These are phyloP conservation scores for Crypturellus tataupa DNA, from an alignment of 2,797 vertebrate species.

Conservation along the genomic window DNA sequence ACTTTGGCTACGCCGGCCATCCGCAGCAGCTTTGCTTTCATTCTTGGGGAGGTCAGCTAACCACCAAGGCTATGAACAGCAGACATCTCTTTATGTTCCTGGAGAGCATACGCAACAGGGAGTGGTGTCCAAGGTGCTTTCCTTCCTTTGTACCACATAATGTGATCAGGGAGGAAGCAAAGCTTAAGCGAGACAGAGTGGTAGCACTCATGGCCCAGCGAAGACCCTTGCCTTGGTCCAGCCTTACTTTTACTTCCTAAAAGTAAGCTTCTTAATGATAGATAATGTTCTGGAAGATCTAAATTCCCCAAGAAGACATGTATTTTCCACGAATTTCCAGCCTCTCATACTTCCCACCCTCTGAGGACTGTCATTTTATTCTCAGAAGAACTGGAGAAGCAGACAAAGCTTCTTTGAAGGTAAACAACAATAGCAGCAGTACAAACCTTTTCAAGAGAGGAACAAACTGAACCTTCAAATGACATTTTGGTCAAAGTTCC, in stretches of 20 bases:
- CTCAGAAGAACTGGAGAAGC: neutral
- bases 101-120: fast-evolving
- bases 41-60: fast-evolving
- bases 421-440: neutral
- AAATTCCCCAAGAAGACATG: neutral
- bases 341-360: neutral
- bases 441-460: neutral
- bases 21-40: fast-evolving
- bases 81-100: fast-evolving
- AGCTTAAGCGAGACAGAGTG: fast-evolving
- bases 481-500: neutral
- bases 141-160: neutral
- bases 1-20: fast-evolving
- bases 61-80: neutral
- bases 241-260: neutral
- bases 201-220: neutral
- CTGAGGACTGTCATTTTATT: neutral
- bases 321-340: neutral
- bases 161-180: neutral
- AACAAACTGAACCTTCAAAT: neutral
- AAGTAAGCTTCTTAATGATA: neutral
- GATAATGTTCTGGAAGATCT: neutral
- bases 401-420: neutral
- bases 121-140: neutral
- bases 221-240: neutral